These are phyloP conservation scores for Labeo rohita DNA, from an alignment of 2,113 vertebrate genomes.

Conservation along the genomic window DNA sequence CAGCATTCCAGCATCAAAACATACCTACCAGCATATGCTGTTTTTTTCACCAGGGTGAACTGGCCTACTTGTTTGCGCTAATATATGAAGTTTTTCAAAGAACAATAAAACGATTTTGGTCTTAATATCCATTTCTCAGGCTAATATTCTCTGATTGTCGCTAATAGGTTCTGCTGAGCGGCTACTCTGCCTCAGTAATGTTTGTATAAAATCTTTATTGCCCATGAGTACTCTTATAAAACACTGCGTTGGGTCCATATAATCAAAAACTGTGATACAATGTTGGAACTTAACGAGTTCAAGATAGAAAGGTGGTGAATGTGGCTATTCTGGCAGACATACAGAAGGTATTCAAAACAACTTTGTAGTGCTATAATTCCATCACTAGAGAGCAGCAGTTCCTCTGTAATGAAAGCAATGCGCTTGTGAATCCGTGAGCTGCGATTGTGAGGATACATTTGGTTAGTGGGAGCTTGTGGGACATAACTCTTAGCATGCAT, in stretches of 20 bases:
- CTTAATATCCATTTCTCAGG: not conserved
- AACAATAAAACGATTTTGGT: not conserved
- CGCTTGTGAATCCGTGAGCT: not conserved
- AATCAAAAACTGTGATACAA: not conserved
- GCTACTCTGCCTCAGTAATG: too few species aligned
- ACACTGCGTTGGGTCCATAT: not conserved
- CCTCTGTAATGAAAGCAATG: constrained; percentile 29
- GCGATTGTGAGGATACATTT: constrained; percentile 36
- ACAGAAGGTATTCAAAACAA: not conserved
- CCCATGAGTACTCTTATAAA: not conserved
- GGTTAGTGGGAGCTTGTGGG: constrained; percentile 27
- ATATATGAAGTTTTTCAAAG: too few species aligned
- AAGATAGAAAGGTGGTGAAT: not conserved
- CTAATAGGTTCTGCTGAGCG: not conserved
- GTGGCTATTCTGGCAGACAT: not conserved
- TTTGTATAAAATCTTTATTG: not conserved
- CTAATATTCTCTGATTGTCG: not conserved
- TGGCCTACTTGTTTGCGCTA: too few species aligned
- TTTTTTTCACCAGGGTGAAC: too few species aligned
- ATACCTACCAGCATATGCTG: too few species aligned
- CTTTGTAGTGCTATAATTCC: not conserved
- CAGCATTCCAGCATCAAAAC: too few species aligned
- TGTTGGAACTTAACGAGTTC: not conserved
- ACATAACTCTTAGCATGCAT: constrained; percentile 45
- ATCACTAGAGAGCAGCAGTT: constrained; percentile 58